These are phyloP conservation scores for Xenus cinereus DNA, from an alignment of 2,113 vertebrate genomes.

Conservation along the genomic window DNA sequence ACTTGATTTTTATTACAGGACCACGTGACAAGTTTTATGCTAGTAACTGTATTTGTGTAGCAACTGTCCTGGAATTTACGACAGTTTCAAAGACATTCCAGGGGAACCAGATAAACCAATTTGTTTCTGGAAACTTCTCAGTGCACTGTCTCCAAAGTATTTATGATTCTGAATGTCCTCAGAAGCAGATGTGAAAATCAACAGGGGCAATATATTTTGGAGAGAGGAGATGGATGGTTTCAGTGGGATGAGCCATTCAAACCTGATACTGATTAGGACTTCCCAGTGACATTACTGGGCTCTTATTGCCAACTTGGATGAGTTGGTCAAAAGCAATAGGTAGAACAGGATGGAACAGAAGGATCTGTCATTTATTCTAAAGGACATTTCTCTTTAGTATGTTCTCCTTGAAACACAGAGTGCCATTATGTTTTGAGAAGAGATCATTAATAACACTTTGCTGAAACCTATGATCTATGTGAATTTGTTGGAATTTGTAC, in stretches of 20 bases:
- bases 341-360: background rate
- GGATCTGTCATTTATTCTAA: background rate
- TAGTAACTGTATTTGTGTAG: background rate
- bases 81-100: conserved; percentile 3
- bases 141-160: background rate
- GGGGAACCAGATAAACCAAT: background rate
- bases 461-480: background rate
- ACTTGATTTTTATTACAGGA: background rate
- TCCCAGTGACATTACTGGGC: background rate
- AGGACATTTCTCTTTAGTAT: background rate
- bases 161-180: background rate
- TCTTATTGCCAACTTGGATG: background rate
- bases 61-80: background rate
- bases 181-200: conserved; percentile 17
- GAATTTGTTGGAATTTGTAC: background rate
- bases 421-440: background rate
- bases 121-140: background rate
- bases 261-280: background rate
- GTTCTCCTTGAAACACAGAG: background rate
- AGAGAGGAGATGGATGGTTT: background rate
- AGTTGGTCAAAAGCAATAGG: background rate
- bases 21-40: background rate
- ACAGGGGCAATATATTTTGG: background rate
- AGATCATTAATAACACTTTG: background rate
- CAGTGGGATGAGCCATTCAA: background rate